These are phyloP conservation scores for Odontesthes bonariensis DNA, from an alignment of 2,113 vertebrate species.

Conservation along the genomic window DNA sequence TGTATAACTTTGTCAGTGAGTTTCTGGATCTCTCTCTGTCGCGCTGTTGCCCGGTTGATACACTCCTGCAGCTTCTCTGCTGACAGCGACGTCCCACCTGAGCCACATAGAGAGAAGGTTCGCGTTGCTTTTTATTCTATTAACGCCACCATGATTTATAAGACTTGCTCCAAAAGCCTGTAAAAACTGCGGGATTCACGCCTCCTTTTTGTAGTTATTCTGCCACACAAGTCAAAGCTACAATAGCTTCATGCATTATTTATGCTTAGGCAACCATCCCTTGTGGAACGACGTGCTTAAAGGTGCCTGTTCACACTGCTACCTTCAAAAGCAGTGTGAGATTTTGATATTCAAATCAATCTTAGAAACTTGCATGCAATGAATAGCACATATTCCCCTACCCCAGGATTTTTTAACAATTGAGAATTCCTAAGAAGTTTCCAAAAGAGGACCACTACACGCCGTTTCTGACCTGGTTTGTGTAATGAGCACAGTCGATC, in stretches of 20 bases:
- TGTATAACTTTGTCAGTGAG: constrained; percentile 89
- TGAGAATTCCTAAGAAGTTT: not conserved
- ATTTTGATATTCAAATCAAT: not conserved
- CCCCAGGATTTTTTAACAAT: not conserved
- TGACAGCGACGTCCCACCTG: constrained; percentile 92
- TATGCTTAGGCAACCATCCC: too few species aligned
- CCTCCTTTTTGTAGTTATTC: too few species aligned
- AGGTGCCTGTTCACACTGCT: not conserved
- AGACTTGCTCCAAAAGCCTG: not conserved
- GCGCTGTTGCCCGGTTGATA: constrained; percentile 87
- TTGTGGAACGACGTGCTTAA: too few species aligned
- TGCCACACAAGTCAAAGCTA: too few species aligned
- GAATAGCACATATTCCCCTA: not conserved
- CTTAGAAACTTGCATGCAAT: not conserved
- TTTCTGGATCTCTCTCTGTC: constrained; percentile 91
- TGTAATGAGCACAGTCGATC: constrained; percentile 89
- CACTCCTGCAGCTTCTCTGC: constrained; percentile 95
- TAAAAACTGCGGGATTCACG: too few species aligned
- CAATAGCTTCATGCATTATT: too few species aligned
- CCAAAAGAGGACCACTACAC: not conserved
- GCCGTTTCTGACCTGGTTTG: constrained; percentile 89
- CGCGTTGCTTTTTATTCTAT: not conserved
- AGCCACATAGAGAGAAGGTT: not conserved
- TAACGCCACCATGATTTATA: not conserved
- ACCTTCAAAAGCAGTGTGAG: not conserved